Conservation (phyloP, 2,888 invertebrate species). For the Plagodis dolabraria region DNA sequence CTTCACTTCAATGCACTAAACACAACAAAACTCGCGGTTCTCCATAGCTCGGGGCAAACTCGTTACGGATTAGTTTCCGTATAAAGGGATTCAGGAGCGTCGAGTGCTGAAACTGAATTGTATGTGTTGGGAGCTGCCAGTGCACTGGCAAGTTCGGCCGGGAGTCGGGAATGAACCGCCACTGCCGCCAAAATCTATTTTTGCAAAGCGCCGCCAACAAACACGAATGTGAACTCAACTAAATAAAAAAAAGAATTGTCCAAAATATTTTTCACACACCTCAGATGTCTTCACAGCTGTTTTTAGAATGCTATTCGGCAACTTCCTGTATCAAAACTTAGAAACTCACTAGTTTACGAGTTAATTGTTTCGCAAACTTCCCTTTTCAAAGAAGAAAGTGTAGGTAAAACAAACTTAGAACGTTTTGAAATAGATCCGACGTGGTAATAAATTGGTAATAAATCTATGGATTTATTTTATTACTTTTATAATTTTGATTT, state of each 20-base stretch:
- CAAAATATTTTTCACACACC: conserved; percentile 57
- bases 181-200: conserved; percentile 83
- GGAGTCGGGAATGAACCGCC: conserved; percentile 74
- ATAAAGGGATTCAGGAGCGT: conserved; percentile 29
- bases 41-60: conserved; percentile 23
- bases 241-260: conserved; percentile 66
- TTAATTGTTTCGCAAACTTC: conserved; percentile 17
- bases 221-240: conserved; percentile 72
- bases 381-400: conserved; percentile 4
- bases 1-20: conserved; percentile 27
- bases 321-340: conserved; percentile 36
- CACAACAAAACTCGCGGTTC: conserved; percentile 12
- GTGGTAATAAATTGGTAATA: conserved; percentile 6
- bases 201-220: conserved; percentile 79
- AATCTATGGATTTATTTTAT: conserved; percentile 13
- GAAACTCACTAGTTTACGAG: conserved; percentile 15
- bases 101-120: conserved; percentile 54
- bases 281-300: conserved; percentile 39
- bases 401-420: background rate
- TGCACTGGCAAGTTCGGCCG: conserved; percentile 72
- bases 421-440: conserved; percentile 12
- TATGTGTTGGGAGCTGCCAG: conserved; percentile 67
- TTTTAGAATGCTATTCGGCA: conserved; percentile 39
- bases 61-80: conserved; percentile 26
- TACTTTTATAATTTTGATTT: conserved; percentile 56